Evolutionary conservation across 2,797 vertebrate genomes (phyloP).

Genomic region (Morus bassanus): DNA sequence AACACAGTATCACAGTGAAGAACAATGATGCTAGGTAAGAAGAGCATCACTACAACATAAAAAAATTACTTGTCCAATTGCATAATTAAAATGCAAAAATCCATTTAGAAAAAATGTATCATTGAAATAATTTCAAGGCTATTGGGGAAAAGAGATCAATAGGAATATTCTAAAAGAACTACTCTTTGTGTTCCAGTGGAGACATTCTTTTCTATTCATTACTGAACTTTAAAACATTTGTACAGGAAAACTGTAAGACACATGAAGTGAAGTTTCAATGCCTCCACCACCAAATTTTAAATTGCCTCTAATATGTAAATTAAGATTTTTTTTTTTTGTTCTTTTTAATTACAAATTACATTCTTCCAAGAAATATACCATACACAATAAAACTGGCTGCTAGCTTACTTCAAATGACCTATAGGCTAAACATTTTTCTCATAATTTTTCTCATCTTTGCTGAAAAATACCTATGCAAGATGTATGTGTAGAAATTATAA

Average conservation of each 20-base stretch:
- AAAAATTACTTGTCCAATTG: conserved; percentile 54
- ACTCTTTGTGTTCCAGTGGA: conserved; percentile 47
- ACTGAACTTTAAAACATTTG: conserved; percentile 65
- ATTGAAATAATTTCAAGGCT: conserved; percentile 20
- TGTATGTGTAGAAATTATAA: conserved; percentile 79
- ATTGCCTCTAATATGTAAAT: conserved; percentile 55
- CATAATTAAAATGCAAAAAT: conserved; percentile 41
- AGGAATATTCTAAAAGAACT: conserved; percentile 58
- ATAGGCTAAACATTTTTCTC: conserved; percentile 57
- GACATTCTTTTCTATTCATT: conserved; percentile 53
- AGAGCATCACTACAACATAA: conserved; percentile 63
- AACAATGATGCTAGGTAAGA: conserved; percentile 45
- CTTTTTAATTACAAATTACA: conserved; percentile 64
- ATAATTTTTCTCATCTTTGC: conserved; percentile 70
- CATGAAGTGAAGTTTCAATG: conserved; percentile 38
- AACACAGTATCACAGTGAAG: conserved; percentile 55
- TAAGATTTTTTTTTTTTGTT: conserved; percentile 24
- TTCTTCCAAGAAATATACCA: conserved; percentile 71
- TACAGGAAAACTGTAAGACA: conserved; percentile 61
- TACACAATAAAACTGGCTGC: conserved; percentile 64
- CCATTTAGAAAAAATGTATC: not conserved
- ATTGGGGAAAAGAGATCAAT: not conserved
- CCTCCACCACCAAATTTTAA: conserved; percentile 60
- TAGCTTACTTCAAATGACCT: conserved; percentile 60
- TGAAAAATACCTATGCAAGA: conserved; percentile 75